Percentiles rank a stretch among this genome's conserved stretches.
Evolutionary conservation across 2,113 vertebrate species (phyloP).

Genomic region (Oreochromis spilurus): DNA sequence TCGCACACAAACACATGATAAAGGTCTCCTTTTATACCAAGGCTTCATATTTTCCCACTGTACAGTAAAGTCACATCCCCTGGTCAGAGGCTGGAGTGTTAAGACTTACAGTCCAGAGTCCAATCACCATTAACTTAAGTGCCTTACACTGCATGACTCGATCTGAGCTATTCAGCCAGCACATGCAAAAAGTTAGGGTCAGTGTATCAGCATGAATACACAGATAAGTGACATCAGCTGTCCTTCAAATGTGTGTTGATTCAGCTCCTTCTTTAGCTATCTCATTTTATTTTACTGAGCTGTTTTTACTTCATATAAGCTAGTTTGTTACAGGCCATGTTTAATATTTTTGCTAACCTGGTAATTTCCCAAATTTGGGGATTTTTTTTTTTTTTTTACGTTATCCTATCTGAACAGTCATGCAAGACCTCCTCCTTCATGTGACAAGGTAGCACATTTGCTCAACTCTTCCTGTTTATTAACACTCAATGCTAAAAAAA

Average conservation of each 20-base stretch:
- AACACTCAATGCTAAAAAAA: neutral
- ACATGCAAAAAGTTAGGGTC: neutral
- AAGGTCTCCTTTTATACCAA: neutral
- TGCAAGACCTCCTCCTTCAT: neutral
- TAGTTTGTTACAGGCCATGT: neutral
- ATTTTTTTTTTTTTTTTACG: neutral
- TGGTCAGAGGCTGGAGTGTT: neutral
- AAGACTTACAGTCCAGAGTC: constrained; percentile 12
- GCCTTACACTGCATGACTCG: neutral
- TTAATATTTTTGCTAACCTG: neutral
- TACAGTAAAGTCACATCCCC: neutral
- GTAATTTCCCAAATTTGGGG: neutral
- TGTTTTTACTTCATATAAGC: neutral
- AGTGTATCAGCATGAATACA: neutral
- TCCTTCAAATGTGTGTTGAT: neutral
- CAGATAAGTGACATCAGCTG: neutral
- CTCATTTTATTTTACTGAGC: neutral
- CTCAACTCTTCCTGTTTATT: neutral
- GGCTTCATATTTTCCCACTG: neutral
- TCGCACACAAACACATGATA: constrained; percentile 21
- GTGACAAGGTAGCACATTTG: neutral
- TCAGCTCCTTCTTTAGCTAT: neutral
- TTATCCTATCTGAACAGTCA: neutral
- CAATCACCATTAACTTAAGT: neutral
- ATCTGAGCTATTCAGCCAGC: neutral